Percentiles rank a stretch among this genome's conserved stretches.
These are phyloP conservation scores for Epizoanthus rinbou DNA, from an alignment of 92 coral and sea anemone genomes.

Conservation along the genomic window DNA sequence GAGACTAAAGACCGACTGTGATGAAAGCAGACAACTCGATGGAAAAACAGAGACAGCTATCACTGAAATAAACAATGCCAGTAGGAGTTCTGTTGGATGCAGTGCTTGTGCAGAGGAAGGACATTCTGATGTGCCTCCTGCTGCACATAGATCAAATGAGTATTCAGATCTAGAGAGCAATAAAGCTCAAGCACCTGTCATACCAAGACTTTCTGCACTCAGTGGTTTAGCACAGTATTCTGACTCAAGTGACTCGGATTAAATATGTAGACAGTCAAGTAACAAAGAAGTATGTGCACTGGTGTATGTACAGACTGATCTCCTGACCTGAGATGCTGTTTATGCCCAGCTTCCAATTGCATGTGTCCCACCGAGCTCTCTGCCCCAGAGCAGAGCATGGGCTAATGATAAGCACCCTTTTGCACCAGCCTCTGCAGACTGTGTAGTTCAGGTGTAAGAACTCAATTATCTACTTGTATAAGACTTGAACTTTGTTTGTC, in stretches of 20 bases:
- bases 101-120: not conserved
- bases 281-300: too few relatives aligned
- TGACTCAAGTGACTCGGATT: constrained; percentile 94
- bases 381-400: too few relatives aligned
- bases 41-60: not conserved
- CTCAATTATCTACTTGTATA: too few relatives aligned
- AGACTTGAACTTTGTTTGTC: too few relatives aligned
- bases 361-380: too few relatives aligned
- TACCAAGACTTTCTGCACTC: constrained; percentile 51
- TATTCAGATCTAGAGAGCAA: constrained; percentile 18
- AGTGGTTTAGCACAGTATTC: constrained; percentile 89
- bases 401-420: too few relatives aligned
- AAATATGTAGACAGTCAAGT: too few relatives aligned
- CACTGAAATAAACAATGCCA: not conserved
- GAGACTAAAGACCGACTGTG: not conserved
- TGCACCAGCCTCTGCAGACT: too few relatives aligned
- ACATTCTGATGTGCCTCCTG: not conserved
- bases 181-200: not conserved
- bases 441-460: too few relatives aligned
- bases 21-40: not conserved
- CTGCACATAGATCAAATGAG: not conserved
- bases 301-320: too few relatives aligned
- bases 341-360: too few relatives aligned
- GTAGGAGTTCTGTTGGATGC: not conserved
- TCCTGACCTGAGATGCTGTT: too few relatives aligned